Evolutionary conservation across 2,113 vertebrate genomes (phyloP).

Genomic region (Lonchura striata): DNA sequence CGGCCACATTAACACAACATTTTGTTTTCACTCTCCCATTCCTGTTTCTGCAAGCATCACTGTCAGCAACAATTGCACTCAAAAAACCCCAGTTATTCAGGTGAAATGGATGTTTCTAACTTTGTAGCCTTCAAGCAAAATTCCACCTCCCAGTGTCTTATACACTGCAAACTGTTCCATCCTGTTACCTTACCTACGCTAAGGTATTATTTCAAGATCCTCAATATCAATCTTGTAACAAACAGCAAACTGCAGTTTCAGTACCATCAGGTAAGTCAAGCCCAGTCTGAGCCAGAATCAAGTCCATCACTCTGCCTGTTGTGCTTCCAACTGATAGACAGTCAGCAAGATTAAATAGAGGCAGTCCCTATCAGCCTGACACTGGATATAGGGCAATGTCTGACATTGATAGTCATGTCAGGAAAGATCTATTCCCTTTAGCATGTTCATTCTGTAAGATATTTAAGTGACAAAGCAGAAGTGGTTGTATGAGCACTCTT

Average conservation of each 20-base stretch:
- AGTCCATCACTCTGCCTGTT: background rate
- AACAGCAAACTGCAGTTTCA: background rate
- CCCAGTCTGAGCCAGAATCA: background rate
- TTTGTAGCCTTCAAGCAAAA: background rate
- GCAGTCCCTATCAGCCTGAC: background rate
- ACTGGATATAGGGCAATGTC: background rate
- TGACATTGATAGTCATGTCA: background rate
- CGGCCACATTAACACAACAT: background rate
- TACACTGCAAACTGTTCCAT: background rate
- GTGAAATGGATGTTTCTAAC: background rate
- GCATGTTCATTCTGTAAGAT: background rate
- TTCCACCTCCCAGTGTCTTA: background rate
- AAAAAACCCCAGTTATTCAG: background rate
- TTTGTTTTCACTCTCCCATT: background rate
- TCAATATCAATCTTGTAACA: background rate
- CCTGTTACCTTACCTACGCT: background rate
- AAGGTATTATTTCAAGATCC: background rate
- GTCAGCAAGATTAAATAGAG: background rate
- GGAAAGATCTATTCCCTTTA: background rate
- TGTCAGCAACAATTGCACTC: background rate
- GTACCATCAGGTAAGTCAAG: background rate
- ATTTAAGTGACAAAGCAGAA: background rate
- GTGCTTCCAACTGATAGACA: background rate
- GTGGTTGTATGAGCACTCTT: background rate
- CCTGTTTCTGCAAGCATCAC: background rate